phyloP scores from a whole-genome alignment of 2,888 invertebrate genomes.

The Pollenia angustigena region DNA sequence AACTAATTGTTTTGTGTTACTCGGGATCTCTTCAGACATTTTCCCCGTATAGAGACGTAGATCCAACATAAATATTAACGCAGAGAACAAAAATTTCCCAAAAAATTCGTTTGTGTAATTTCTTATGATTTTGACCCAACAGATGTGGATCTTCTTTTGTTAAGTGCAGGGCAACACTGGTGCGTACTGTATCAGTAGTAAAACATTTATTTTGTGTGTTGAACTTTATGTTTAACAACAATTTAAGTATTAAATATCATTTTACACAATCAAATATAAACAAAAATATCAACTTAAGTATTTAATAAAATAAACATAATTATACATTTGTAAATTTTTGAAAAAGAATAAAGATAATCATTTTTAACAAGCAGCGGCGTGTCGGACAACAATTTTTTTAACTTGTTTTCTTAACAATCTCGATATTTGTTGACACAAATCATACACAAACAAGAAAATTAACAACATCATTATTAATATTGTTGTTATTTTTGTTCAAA shows the following conservation, averaged over 20 bases:
- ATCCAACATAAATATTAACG: no score
- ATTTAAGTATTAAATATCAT: conserved; percentile 14
- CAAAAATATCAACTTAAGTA: conserved; percentile 59
- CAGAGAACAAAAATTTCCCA: no score
- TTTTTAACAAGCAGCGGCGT: background rate
- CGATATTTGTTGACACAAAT: conserved; percentile 55
- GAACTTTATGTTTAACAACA: conserved; percentile 12
- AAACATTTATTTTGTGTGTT: conserved; percentile 1
- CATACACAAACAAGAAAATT: conserved; percentile 44
- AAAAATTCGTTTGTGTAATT: no score
- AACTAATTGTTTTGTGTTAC: no score
- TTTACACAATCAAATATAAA: background rate
- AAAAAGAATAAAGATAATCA: conserved; percentile 19
- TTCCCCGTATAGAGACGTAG: no score
- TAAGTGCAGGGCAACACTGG: no score
- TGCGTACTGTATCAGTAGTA: no score
- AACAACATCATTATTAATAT: conserved; percentile 40
- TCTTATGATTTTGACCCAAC: no score
- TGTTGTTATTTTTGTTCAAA: conserved; percentile 42
- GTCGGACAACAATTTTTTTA: background rate
- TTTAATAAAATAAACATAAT: conserved; percentile 5
- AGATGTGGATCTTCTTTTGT: no score
- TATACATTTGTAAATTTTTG: background rate
- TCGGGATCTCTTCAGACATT: no score
- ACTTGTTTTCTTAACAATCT: conserved; percentile 51